These are phyloP conservation scores for Frankliniella fusca DNA, from an alignment of 2,888 invertebrate genomes.

Conservation along the genomic window DNA sequence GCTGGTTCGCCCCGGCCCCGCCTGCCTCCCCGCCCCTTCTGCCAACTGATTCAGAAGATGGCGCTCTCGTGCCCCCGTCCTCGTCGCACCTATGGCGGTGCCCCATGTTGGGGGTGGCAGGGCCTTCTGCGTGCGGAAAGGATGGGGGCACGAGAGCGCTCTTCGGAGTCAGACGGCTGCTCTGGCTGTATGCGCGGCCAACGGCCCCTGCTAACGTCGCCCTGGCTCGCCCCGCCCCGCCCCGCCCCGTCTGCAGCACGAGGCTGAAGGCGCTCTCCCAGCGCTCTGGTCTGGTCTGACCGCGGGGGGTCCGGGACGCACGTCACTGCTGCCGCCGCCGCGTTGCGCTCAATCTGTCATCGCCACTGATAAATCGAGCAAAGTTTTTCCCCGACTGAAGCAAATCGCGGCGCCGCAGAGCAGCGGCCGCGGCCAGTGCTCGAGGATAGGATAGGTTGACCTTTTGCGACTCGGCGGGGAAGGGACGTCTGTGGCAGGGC, in stretches of 20 bases:
- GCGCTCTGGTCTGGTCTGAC: neutral
- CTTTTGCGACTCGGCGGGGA: neutral
- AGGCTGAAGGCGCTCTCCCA: no score
- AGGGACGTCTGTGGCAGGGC: neutral
- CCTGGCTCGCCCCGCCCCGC: neutral
- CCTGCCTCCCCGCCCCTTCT: neutral
- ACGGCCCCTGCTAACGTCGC: neutral
- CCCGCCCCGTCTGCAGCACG: neutral
- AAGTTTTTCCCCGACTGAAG: neutral
- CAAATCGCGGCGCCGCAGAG: neutral
- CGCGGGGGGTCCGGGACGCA: neutral
- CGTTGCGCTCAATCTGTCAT: slow-evolving; percentile 20
- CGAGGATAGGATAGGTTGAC: neutral
- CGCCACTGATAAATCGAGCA: slow-evolving; percentile 3
- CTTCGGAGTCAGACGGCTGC: no score
- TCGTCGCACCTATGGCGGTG: no score
- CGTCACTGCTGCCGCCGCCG: neutral
- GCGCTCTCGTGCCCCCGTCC: no score
- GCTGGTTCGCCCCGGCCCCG: neutral
- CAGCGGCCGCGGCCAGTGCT: no score
- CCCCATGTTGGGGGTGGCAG: no score
- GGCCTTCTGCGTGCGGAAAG: no score
- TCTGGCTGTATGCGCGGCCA: no score
- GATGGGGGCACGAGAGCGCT: no score
- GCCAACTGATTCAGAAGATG: no score